Evolutionary conservation across 2,797 vertebrate genomes (phyloP), one percentile per base, ranked within the genome.

Genomic region (Falco novaeseelandiae): DNA sequence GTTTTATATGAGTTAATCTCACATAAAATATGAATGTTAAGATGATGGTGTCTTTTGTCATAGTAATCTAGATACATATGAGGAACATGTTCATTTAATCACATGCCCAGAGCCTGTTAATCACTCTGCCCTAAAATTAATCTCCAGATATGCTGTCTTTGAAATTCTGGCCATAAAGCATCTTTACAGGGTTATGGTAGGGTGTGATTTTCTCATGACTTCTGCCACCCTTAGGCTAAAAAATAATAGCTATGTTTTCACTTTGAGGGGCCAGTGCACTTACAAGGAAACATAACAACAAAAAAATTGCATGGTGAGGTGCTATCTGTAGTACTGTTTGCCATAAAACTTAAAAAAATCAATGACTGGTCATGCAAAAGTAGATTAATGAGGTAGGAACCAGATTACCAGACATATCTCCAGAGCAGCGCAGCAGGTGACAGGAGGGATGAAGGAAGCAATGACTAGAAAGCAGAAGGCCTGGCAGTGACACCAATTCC

Each of bases 371-470:
- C 11, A 57, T 44, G 25, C 14, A 61, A 92, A 80, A 72, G 25
- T 5, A 58, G 20, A 49, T 49, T 30, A 57, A 12, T 18, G 32
- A 57, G 8, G 12, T 5, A 63, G 57, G 12, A 63, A 8, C 8
- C 12, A 36, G 21, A 7, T 74, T 51, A 29, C 10, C 42, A 55
- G 44, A 52, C 19, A 5, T 59, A 48, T 27, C n/a, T 21, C 16
- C 1, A 0, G 54, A 26, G 17, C 10, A 7, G 36, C 38, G 32
- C 58, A 73, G 57, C 0, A 1, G 34, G 17, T 55, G 36, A 2
- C 36, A 69, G 42, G 40, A 89, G 36, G 32, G 19, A 30, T 51
- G 32, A 78, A 73, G n/a, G n/a, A 86, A 25, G 12, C 0, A 0
- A 55, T 27, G 38, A 10, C 27, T 4, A 22, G 36, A n/a, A 82